Conservation (phyloP, 2,113 vertebrate species). For the Tachysurus vachellii region DNA sequence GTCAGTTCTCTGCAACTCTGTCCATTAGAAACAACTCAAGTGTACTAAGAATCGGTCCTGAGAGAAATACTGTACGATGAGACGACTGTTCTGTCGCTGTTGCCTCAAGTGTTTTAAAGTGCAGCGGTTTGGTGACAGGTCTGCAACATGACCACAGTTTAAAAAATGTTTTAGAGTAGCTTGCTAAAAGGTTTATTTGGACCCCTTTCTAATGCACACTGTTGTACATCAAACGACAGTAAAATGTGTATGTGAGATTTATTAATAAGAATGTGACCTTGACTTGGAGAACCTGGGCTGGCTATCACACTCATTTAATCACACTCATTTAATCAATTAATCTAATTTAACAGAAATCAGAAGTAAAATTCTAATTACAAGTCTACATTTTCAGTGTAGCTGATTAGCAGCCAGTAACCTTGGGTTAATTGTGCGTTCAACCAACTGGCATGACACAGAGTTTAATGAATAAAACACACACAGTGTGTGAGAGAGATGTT, state of each 20-base stretch:
- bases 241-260: not conserved
- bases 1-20: not conserved
- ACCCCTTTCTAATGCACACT: not conserved
- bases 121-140: not conserved
- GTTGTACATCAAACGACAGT: not conserved
- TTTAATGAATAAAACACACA: not conserved
- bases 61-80: not conserved
- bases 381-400: not conserved
- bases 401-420: slow-evolving; percentile 9
- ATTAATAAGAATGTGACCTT: not conserved
- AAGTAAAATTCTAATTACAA: not conserved
- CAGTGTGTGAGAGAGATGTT: not conserved
- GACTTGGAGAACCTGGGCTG: not conserved
- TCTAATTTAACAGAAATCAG: not conserved
- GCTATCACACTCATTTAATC: not conserved
- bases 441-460: not conserved
- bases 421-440: slow-evolving; percentile 8
- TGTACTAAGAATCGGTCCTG: not conserved
- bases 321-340: not conserved
- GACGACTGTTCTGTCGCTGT: not conserved
- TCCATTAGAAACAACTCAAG: not conserved
- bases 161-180: not conserved
- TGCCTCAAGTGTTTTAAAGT: not conserved
- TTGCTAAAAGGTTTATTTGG: not conserved
- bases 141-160: not conserved